Percentiles rank a stretch among this genome's conserved stretches.
Conservation (phyloP, 2,797 vertebrate genomes). For the Hemitrygon akajei region DNA sequence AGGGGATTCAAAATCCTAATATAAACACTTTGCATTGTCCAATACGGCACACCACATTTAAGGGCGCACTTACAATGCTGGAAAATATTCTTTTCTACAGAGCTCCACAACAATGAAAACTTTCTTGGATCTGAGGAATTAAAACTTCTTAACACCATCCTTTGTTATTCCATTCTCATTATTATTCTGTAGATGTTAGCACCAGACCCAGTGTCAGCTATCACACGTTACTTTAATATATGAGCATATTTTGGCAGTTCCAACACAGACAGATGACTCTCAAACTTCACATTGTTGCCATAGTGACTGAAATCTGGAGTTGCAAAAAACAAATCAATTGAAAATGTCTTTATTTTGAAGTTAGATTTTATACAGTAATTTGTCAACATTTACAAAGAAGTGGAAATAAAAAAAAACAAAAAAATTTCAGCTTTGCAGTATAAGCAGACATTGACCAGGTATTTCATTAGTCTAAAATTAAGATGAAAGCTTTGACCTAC, state of each 20-base stretch:
- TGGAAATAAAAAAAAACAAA: background rate
- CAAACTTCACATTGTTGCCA: constrained; percentile 26
- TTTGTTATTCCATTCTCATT: constrained; percentile 25
- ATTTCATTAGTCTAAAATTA: background rate
- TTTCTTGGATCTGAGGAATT: background rate
- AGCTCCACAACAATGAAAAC: background rate
- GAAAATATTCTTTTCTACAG: constrained; percentile 1
- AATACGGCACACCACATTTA: background rate
- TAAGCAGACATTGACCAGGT: too few relatives aligned
- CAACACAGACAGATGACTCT: constrained; percentile 2
- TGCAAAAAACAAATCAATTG: background rate
- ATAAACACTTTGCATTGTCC: background rate
- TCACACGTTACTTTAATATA: background rate
- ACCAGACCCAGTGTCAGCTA: background rate
- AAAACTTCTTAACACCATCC: background rate
- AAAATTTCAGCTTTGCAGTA: too few relatives aligned
- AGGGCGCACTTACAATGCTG: background rate
- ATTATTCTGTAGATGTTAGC: background rate
- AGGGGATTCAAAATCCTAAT: background rate
- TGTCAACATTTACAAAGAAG: background rate
- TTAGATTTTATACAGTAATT: background rate
- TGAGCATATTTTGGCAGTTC: constrained; percentile 31
- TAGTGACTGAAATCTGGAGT: constrained; percentile 21
- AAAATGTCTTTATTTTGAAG: background rate
- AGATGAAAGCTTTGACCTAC: background rate